A percentile compares a stretch with the other conserved stretches of the same genome.
Conservation (phyloP, 2,888 invertebrate genomes). For the Cosmia trapezina region DNA sequence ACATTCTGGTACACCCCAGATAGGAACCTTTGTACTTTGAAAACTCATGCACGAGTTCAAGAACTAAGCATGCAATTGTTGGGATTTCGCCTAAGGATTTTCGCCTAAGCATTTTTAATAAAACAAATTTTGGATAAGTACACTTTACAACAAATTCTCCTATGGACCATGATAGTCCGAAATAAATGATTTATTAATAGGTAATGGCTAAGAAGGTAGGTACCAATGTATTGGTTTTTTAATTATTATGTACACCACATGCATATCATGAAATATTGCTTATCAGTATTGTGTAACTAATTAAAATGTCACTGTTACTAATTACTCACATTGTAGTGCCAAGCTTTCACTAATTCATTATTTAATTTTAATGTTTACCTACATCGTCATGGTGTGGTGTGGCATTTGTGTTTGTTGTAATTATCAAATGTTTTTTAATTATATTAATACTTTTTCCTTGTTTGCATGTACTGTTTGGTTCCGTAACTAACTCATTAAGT, state of each 20-base stretch:
- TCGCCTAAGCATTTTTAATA: too few relatives aligned
- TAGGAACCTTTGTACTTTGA: neutral
- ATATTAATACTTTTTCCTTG: neutral
- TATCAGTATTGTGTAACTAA: slow-evolving; percentile 11
- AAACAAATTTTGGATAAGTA: neutral
- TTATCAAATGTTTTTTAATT: slow-evolving; percentile 31
- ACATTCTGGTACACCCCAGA: too few relatives aligned
- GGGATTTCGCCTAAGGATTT: neutral
- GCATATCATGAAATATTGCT: slow-evolving; percentile 2
- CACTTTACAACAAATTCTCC: neutral
- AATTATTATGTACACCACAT: neutral
- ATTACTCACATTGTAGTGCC: neutral
- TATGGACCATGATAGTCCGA: neutral
- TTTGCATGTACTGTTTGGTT: neutral
- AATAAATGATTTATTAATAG: neutral
- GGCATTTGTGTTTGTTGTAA: slow-evolving; percentile 4
- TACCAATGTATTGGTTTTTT: neutral
- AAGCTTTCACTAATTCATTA: slow-evolving; percentile 30
- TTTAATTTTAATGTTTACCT: too few relatives aligned
- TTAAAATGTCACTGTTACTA: slow-evolving; percentile 15
- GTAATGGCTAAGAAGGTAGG: neutral
- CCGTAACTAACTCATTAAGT: neutral
- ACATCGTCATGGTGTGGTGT: slow-evolving; percentile 17
- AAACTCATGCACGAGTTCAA: neutral
- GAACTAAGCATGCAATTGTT: neutral